These are phyloP conservation scores for Acrocephalus arundinaceus DNA, from an alignment of 2,113 vertebrate species.

Conservation along the genomic window DNA sequence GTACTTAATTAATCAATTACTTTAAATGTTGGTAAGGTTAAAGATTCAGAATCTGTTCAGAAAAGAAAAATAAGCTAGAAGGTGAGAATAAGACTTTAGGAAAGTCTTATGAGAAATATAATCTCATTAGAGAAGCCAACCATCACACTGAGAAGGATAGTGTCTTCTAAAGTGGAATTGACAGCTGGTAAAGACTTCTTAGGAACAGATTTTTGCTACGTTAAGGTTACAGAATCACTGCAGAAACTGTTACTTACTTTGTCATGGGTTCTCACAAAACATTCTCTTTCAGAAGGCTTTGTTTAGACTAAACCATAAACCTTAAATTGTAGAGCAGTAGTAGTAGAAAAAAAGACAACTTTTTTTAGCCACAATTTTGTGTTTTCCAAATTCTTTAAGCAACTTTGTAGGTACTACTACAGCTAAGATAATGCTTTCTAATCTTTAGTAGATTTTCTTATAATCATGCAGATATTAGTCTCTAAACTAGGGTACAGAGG, in stretches of 20 bases:
- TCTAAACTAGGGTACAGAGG: not conserved
- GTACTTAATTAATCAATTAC: not conserved
- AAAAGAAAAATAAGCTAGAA: not conserved
- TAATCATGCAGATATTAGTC: not conserved
- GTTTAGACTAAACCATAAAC: not conserved
- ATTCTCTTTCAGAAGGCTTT: not conserved
- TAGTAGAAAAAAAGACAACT: rapidly evolving
- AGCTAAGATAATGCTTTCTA: not conserved
- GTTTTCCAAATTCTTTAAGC: not conserved
- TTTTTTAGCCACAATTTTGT: not conserved
- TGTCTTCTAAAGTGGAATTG: constrained; percentile 21
- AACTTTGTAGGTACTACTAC: not conserved
- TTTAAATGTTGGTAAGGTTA: not conserved
- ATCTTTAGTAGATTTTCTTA: not conserved
- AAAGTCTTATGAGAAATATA: not conserved
- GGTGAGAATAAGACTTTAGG: not conserved
- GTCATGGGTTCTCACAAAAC: not conserved
- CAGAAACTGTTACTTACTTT: not conserved
- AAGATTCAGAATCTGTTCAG: not conserved
- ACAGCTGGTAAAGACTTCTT: not conserved
- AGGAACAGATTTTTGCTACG: not conserved
- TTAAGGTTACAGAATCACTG: not conserved
- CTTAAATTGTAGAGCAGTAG: not conserved
- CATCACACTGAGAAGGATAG: not conserved
- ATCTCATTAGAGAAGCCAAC: not conserved